A percentile compares a stretch with the other conserved stretches of the same genome.
Conservation (phyloP, 2,113 vertebrate genomes). For the Turnix velox region DNA sequence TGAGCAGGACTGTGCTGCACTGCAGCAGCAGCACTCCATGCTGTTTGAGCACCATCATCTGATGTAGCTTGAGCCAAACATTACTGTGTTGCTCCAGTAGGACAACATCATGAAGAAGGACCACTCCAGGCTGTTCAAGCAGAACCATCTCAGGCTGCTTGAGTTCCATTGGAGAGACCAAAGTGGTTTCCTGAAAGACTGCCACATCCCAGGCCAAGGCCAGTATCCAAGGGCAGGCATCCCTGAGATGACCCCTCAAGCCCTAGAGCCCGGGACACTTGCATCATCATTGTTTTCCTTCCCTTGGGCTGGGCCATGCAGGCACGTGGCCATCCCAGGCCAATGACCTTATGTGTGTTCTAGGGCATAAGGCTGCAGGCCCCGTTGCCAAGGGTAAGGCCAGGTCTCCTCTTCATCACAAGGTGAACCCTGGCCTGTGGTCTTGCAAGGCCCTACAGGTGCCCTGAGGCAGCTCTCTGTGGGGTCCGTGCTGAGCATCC, state of each 20-base stretch:
- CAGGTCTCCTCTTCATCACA: neutral
- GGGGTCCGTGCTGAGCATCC: neutral
- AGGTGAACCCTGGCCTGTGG: no score
- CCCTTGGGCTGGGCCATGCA: neutral
- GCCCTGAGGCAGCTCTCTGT: neutral
- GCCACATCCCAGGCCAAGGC: neutral
- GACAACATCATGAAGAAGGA: neutral
- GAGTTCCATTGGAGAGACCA: neutral
- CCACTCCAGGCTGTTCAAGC: neutral
- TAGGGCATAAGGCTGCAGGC: neutral
- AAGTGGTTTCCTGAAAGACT: neutral
- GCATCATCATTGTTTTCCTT: neutral
- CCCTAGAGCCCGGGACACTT: neutral
- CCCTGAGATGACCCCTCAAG: neutral
- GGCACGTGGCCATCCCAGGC: neutral
- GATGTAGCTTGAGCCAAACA: neutral
- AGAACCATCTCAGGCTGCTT: neutral
- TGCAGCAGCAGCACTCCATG: neutral
- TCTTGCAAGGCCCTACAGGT: no score
- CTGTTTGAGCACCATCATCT: neutral
- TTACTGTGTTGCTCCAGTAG: neutral
- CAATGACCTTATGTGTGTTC: neutral
- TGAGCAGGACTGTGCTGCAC: neutral
- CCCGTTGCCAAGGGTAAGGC: neutral
- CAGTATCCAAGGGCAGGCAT: no score